Base-by-base conservation (phyloP, 1,140 invertebrate genomes). In the Temnothorax nylanderi region DNA sequence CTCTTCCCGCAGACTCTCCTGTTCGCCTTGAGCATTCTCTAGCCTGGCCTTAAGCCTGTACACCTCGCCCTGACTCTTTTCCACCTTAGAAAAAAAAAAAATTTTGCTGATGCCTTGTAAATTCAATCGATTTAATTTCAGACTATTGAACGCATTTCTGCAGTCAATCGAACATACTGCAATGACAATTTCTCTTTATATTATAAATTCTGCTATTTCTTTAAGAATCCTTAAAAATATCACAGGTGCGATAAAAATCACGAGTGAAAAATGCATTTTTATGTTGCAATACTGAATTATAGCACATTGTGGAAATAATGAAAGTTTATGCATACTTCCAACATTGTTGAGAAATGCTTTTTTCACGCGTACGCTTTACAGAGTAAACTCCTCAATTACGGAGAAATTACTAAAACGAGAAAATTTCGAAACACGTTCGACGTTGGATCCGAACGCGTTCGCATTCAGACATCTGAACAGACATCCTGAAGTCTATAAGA, bases 21-120 rank as follows among this genome's bases (percentile, higher is more conserved):
- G 98, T 95, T 99, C 98, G 76, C 97, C 97, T 95, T 99, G 98
- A 93, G 98, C 98, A 95, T 99, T 99, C 96, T 99, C 98, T 91
- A 99, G 95, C 93, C 98, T 97, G 16, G 98, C 98, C 95, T 99
- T 99, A 82, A 99, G 96, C 92, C 98, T 96, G 93, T 99, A 99
- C 16, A 99, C 98, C 95, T 99, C 98, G 74, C 98, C 98, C 94
- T 99, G 98, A 71, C 98, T 98, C 95, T 99, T 98, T 94, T 95
- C 94, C 67, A 95, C 94, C 94, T 95, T 74, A 3, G 3, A n/a
- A 7, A 37, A 2, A 58, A 13, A 13, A 85, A 6, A 49, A n/a
- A n/a, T 62, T 75, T 67, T 2, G 10, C n/a, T 54, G 1, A 58
- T 26, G 26, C 54, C 8, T 65, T n/a, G 26, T 18, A 67, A 26